These are phyloP conservation scores for Geotrupes spiniger DNA, from an alignment of 2,888 invertebrate species.

Conservation along the genomic window DNA sequence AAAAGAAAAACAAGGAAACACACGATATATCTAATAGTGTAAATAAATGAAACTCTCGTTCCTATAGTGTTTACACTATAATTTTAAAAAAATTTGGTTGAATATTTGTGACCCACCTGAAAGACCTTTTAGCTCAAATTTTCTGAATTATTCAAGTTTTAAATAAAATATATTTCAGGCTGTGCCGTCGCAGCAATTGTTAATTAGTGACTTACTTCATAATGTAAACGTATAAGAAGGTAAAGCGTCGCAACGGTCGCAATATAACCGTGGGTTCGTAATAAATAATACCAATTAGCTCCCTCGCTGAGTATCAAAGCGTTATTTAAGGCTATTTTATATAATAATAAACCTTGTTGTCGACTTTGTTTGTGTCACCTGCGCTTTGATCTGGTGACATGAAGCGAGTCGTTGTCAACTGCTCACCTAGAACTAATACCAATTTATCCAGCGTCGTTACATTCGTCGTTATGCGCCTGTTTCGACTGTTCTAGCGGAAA, in stretches of 20 bases:
- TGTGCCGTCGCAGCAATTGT: too few relatives aligned
- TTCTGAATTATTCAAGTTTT: too few relatives aligned
- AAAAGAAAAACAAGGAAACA: too few relatives aligned
- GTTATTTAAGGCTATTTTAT: slow-evolving; percentile 44
- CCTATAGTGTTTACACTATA: too few relatives aligned
- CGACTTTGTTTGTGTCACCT: slow-evolving; percentile 44
- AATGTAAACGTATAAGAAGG: too few relatives aligned
- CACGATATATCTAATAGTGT: too few relatives aligned
- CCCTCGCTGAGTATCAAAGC: slow-evolving; percentile 43
- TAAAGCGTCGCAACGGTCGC: not conserved
- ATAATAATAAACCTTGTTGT: slow-evolving; percentile 44
- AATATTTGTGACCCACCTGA: too few relatives aligned
- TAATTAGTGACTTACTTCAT: not conserved
- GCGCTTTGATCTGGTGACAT: slow-evolving; percentile 44
- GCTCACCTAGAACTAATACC: slow-evolving; percentile 44
- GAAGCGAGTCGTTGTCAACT: slow-evolving; percentile 39
- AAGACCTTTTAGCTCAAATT: too few relatives aligned
- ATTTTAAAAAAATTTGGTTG: too few relatives aligned
- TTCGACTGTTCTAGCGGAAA: slow-evolving; percentile 3
- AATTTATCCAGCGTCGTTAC: slow-evolving; percentile 39
- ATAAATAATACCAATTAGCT: slow-evolving; percentile 44
- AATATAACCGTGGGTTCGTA: slow-evolving; percentile 22
- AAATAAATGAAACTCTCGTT: too few relatives aligned
- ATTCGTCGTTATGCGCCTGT: slow-evolving; percentile 5
- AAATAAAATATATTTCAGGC: too few relatives aligned